Conservation (phyloP, 2,113 vertebrate species). For the Pteruthius melanotis region DNA sequence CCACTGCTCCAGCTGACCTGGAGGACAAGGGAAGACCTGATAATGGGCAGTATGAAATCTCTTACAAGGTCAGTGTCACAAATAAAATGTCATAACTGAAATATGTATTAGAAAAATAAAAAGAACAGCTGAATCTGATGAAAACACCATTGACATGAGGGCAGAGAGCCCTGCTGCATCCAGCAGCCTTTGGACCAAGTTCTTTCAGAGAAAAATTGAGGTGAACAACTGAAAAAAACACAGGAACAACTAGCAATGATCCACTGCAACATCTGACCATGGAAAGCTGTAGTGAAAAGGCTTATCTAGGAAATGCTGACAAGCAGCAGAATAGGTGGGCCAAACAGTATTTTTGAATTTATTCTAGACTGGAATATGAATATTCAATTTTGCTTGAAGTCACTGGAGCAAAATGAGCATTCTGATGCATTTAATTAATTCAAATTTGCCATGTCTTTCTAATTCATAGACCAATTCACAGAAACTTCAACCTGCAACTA, state of each 20-base stretch:
- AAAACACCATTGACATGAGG: not conserved
- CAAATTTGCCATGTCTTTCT: constrained; percentile 68
- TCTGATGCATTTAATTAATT: constrained; percentile 67
- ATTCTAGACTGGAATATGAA: constrained; percentile 70
- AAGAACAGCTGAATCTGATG: not conserved
- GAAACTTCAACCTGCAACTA: constrained; percentile 45
- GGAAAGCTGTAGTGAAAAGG: constrained; percentile 60
- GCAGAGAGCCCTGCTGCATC: not conserved
- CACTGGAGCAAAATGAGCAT: constrained; percentile 67
- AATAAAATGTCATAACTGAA: constrained; percentile 61
- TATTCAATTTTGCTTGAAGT: constrained; percentile 72
- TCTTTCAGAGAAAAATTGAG: not conserved
- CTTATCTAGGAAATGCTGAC: constrained; percentile 70
- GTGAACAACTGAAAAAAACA: constrained; percentile 43
- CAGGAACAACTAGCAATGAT: constrained; percentile 20
- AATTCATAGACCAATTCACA: constrained; percentile 63
- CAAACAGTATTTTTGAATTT: constrained; percentile 72
- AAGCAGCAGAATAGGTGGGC: constrained; percentile 68
- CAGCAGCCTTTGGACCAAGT: not conserved
- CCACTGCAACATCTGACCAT: constrained; percentile 63
- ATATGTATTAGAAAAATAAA: constrained; percentile 56
- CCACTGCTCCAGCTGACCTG: not conserved
- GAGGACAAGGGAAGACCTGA: not conserved
- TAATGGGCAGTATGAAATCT: constrained; percentile 15
- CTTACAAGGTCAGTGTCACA: constrained; percentile 49